Conservation (phyloP, 2,888 invertebrate genomes). For the Apotomis capreana region DNA sequence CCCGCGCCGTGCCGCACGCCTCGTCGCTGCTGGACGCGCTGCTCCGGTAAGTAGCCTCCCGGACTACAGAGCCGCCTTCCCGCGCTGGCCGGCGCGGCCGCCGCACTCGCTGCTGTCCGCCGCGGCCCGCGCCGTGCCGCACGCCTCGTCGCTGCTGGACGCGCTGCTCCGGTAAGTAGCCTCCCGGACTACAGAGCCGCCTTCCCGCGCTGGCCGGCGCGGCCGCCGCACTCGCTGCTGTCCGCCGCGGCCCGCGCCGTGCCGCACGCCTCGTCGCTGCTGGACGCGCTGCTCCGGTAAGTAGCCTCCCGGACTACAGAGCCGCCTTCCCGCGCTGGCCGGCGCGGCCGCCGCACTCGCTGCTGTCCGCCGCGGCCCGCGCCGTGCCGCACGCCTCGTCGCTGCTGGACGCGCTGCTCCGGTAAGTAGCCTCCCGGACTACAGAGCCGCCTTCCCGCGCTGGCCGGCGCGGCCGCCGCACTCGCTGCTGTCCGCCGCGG, state of each 20-base stretch:
- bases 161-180: too few species aligned
- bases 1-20: too few species aligned
- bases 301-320: conserved; percentile 84
- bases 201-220: neutral
- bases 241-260: conserved; percentile 89
- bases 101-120: too few species aligned
- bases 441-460: conserved; percentile 57
- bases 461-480: conserved; percentile 77
- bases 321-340: conserved; percentile 64
- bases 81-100: too few species aligned
- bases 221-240: conserved; percentile 75
- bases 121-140: too few species aligned
- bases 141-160: too few species aligned
- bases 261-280: conserved; percentile 95
- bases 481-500: conserved; percentile 53
- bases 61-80: too few species aligned
- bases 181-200: too few species aligned
- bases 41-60: too few species aligned
- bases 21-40: too few species aligned
- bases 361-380: conserved; percentile 88
- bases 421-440: conserved; percentile 67
- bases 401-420: conserved; percentile 86
- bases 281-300: conserved; percentile 70
- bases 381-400: conserved; percentile 92
- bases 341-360: conserved; percentile 74